phyloP scores from a whole-genome alignment of 2,113 vertebrate species.

The Oreochromis niloticus region DNA sequence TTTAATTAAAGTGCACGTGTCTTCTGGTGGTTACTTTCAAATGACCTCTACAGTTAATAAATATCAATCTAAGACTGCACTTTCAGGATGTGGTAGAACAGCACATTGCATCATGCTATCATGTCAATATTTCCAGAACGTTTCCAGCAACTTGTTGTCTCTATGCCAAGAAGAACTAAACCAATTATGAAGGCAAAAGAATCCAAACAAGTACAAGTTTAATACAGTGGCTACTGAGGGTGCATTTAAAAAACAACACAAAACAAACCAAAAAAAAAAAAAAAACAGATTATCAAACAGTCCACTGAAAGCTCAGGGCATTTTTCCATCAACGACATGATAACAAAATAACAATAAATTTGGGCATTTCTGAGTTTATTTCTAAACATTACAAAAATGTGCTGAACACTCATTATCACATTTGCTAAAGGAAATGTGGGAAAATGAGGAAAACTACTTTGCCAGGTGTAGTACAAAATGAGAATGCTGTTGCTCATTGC shows the following conservation, averaged over 20 bases:
- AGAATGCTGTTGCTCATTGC: background rate
- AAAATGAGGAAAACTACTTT: background rate
- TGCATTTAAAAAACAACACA: background rate
- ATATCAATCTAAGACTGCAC: background rate
- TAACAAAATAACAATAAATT: background rate
- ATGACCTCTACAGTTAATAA: background rate
- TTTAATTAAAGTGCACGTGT: background rate
- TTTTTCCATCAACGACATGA: background rate
- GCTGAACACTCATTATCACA: background rate
- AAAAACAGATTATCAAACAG: background rate
- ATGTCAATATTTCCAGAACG: background rate
- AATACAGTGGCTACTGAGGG: background rate
- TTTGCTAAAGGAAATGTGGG: background rate
- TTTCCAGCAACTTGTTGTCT: background rate
- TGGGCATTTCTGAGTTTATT: background rate
- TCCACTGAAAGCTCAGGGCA: background rate
- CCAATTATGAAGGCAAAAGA: background rate
- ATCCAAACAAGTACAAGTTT: background rate
- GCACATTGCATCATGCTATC: background rate
- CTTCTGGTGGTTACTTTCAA: background rate
- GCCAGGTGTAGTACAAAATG: background rate
- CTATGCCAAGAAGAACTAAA: background rate
- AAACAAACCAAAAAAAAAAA: accelerated
- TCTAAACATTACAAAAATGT: background rate
- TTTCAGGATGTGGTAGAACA: background rate